phyloP scores from a whole-genome alignment of 2,797 vertebrate genomes.

The Craterocephalus amniculus region DNA sequence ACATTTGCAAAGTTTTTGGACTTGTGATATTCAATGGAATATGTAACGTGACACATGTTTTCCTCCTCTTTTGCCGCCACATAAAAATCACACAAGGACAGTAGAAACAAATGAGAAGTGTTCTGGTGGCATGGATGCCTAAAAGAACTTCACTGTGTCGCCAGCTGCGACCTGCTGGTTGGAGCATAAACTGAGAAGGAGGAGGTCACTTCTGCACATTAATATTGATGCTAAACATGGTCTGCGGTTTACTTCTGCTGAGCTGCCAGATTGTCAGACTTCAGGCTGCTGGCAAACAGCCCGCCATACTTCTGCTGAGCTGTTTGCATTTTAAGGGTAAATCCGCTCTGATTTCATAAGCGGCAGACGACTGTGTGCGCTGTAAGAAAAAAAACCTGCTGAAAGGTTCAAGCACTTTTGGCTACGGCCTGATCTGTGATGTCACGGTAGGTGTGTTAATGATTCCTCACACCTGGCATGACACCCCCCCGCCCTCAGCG shows the following conservation, averaged over 20 bases:
- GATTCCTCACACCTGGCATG: conserved; percentile 22
- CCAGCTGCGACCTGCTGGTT: conserved; percentile 49
- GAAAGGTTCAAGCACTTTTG: conserved; percentile 5
- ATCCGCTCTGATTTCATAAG: conserved; percentile 29
- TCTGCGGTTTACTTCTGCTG: conserved; percentile 67
- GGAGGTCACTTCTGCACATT: conserved; percentile 46
- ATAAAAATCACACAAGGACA: conserved; percentile 8
- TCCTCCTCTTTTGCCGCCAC: background rate
- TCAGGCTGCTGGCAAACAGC: conserved; percentile 73
- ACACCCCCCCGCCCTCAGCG: background rate
- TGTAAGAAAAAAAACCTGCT: background rate
- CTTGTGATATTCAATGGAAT: background rate
- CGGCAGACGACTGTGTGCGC: background rate
- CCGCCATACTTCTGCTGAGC: conserved; percentile 44
- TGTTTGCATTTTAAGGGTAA: conserved; percentile 46
- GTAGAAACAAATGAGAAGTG: background rate
- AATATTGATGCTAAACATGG: conserved; percentile 59
- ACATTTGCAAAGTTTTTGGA: background rate
- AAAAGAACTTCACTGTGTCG: conserved; percentile 6
- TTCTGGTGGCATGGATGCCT: background rate
- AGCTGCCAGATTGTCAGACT: conserved; percentile 74
- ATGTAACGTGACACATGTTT: background rate
- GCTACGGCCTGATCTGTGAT: background rate
- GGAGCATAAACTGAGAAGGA: conserved; percentile 27
- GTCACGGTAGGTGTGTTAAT: conserved; percentile 20